phyloP scores from a whole-genome alignment of 2,888 invertebrate genomes.

The Drosophila falleni region DNA sequence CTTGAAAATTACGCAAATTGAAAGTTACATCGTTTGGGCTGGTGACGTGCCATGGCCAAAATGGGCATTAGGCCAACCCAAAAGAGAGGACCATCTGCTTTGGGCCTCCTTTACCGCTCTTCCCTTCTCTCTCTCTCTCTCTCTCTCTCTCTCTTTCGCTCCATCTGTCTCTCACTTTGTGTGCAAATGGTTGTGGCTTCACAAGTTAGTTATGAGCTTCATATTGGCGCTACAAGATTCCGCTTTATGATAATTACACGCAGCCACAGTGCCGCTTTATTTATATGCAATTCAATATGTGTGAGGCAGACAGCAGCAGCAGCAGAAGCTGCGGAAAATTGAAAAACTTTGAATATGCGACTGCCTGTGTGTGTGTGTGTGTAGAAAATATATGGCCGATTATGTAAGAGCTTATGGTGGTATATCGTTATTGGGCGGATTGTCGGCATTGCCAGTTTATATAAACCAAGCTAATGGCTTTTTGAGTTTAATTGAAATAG shows the following conservation, averaged over 20 bases:
- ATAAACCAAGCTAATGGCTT: slow-evolving; percentile 56
- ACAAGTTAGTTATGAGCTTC: slow-evolving; percentile 61
- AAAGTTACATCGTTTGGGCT: slow-evolving; percentile 72
- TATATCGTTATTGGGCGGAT: slow-evolving; percentile 51
- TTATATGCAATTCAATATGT: slow-evolving; percentile 62
- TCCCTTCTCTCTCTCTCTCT: background rate
- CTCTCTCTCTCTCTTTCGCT: background rate
- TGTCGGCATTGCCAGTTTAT: slow-evolving; percentile 48
- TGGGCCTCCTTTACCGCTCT: background rate
- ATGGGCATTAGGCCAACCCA: slow-evolving; percentile 39
- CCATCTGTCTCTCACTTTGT: background rate
- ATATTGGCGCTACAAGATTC: slow-evolving; percentile 73
- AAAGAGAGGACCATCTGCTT: slow-evolving; percentile 25
- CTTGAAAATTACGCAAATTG: slow-evolving; percentile 79
- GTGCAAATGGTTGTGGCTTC: slow-evolving; percentile 13
- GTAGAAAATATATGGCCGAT: slow-evolving; percentile 63
- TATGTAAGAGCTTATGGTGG: slow-evolving; percentile 67
- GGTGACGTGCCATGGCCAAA: slow-evolving; percentile 50
- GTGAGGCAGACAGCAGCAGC: slow-evolving; percentile 17
- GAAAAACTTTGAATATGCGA: slow-evolving; percentile 66
- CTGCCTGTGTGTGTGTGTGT: slow-evolving; percentile 19
- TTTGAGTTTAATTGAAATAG: slow-evolving; percentile 54
- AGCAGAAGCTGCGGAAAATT: slow-evolving; percentile 63
- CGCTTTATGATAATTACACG: slow-evolving; percentile 78
- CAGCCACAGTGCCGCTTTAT: slow-evolving; percentile 59